Percentiles rank a stretch among this genome's conserved stretches.
Evolutionary conservation across 2,113 vertebrate species (phyloP).

Genomic region (Gambusia affinis): DNA sequence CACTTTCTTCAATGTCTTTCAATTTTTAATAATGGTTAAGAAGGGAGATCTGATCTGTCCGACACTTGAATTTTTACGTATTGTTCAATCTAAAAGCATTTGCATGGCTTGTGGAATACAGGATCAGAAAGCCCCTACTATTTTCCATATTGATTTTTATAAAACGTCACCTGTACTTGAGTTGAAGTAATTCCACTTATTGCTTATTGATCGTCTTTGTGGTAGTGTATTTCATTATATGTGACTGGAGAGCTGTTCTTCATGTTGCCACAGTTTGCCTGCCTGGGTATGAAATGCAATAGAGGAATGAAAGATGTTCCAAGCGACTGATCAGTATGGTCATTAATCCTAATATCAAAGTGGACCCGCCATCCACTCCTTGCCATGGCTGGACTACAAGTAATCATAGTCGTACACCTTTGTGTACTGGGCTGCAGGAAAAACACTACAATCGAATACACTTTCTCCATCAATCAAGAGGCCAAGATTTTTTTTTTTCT

Average conservation of each 20-base stretch:
- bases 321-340: slow-evolving; percentile 42
- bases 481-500: slow-evolving; percentile 26
- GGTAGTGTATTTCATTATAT: slow-evolving; percentile 9
- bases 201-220: slow-evolving; percentile 45
- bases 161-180: slow-evolving; percentile 9
- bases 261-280: slow-evolving; percentile 37
- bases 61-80: slow-evolving; percentile 52
- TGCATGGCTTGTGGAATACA: slow-evolving; percentile 15
- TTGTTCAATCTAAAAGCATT: slow-evolving; percentile 52
- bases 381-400: slow-evolving; percentile 59
- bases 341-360: slow-evolving; percentile 77
- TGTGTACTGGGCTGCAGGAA: slow-evolving; percentile 57
- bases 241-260: slow-evolving; percentile 24
- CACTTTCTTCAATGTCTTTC: background rate
- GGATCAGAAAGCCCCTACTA: slow-evolving; percentile 37
- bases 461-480: slow-evolving; percentile 72
- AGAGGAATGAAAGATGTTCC: slow-evolving; percentile 65
- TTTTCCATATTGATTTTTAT: slow-evolving; percentile 52
- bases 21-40: background rate
- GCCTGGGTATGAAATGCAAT: slow-evolving; percentile 28
- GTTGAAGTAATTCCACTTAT: slow-evolving; percentile 22
- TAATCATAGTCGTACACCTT: slow-evolving; percentile 66
- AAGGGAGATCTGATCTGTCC: slow-evolving; percentile 17
- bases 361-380: slow-evolving; percentile 56
- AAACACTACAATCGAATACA: slow-evolving; percentile 53